Percentiles rank a stretch among this genome's conserved stretches.
These are phyloP conservation scores for Leucophenga montana DNA, from an alignment of 2,888 invertebrate species.

Conservation along the genomic window DNA sequence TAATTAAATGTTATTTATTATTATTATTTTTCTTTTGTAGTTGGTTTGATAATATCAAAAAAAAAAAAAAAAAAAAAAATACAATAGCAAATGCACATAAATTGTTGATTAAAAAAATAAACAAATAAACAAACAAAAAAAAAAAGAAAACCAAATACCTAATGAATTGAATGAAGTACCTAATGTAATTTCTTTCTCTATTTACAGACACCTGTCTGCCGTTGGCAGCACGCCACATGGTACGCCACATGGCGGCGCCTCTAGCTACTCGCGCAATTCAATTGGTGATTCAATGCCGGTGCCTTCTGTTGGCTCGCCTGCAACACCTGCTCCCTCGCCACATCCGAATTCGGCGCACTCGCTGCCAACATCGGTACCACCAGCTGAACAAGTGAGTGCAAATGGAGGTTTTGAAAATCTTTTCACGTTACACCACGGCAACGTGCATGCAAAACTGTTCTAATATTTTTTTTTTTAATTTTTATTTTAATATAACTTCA, in stretches of 20 bases:
- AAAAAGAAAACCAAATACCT: background rate
- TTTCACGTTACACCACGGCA: background rate
- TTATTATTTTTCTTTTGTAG: constrained; percentile 19
- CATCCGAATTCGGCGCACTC: constrained; percentile 81
- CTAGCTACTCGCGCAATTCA: constrained; percentile 78
- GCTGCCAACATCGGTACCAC: constrained; percentile 81
- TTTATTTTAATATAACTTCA: constrained; percentile 2
- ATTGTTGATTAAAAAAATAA: background rate
- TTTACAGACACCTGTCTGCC: constrained; percentile 49
- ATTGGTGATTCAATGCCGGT: constrained; percentile 71
- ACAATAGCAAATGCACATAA: constrained; percentile 5
- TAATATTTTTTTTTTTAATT: constrained; percentile 20
- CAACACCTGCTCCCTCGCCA: constrained; percentile 79
- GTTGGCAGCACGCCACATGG: constrained; percentile 58
- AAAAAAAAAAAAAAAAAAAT: background rate
- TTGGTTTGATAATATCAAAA: constrained; percentile 10
- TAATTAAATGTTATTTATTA: background rate
- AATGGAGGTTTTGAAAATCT: constrained; percentile 26
- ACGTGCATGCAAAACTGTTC: background rate
- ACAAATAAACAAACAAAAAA: background rate
- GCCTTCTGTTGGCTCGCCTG: constrained; percentile 78
- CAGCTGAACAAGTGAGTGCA: constrained; percentile 73
- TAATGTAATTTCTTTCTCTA: constrained; percentile 21
- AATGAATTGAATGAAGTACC: background rate
- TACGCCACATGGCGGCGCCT: constrained; percentile 79